A percentile compares a stretch with the other conserved stretches of the same genome.
Evolutionary conservation across 2,113 vertebrate genomes (phyloP).

Genomic region (Elanus axillaris): DNA sequence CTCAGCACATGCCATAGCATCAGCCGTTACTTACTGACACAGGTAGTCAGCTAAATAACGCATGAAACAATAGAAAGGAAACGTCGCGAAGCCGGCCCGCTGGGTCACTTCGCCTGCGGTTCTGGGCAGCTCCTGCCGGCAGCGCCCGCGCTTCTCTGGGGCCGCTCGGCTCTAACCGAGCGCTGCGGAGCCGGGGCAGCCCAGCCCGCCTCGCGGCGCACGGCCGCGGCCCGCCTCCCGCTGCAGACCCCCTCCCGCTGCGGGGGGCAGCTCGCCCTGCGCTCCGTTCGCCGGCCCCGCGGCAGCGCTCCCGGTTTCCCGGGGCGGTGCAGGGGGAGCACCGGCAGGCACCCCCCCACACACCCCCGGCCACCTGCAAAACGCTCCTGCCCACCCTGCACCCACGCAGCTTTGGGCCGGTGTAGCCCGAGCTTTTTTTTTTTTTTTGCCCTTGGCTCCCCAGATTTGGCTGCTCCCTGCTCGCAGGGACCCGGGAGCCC

Average conservation of each 20-base stretch:
- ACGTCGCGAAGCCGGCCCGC: background rate
- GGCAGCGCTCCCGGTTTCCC: background rate
- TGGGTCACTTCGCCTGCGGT: background rate
- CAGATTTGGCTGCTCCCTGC: too few species aligned
- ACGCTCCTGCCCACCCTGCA: background rate
- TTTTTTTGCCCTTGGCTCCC: background rate
- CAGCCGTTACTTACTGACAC: background rate
- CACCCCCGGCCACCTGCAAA: rapidly evolving
- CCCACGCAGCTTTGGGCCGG: too few species aligned
- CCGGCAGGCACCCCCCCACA: too few species aligned
- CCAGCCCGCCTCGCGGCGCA: background rate
- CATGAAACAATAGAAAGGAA: background rate
- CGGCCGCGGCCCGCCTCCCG: background rate
- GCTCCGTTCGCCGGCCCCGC: background rate
- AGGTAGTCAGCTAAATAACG: background rate
- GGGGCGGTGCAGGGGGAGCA: background rate
- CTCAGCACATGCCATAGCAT: background rate
- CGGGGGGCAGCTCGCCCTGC: background rate
- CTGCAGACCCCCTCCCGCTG: background rate
- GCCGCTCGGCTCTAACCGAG: too few species aligned
- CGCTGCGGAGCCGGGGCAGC: background rate
- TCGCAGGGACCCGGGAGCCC: background rate
- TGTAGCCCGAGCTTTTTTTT: background rate
- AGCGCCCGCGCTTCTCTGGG: background rate
- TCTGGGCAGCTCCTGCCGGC: background rate